Evolutionary conservation across 2,113 vertebrate genomes (phyloP).

Genomic region (Orthonyx spaldingii): DNA sequence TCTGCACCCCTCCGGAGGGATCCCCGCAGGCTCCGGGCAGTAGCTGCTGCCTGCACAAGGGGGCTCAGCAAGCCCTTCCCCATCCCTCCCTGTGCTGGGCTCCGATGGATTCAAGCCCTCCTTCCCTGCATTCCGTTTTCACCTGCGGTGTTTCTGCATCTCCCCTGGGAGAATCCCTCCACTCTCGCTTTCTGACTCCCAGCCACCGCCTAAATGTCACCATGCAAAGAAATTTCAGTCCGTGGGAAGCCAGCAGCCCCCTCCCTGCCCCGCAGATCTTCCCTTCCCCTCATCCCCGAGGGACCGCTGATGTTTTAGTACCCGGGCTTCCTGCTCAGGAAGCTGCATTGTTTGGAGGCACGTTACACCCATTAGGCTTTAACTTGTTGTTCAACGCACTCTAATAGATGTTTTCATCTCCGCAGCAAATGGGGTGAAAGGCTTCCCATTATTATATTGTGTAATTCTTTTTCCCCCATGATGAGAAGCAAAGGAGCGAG

Average conservation of each 20-base stretch:
- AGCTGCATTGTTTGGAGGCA: neutral
- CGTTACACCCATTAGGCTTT: neutral
- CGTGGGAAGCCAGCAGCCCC: accelerated
- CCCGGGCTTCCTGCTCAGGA: slow-evolving; percentile 5
- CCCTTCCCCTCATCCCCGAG: neutral
- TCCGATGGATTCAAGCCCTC: neutral
- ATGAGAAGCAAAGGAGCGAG: neutral
- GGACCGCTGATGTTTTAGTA: neutral
- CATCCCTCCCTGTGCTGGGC: accelerated
- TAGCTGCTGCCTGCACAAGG: neutral
- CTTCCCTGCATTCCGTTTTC: neutral
- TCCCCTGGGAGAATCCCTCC: neutral
- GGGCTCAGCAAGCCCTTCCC: neutral
- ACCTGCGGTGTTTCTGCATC: accelerated
- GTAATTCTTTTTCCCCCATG: neutral
- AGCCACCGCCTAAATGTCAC: neutral
- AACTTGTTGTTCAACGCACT: neutral
- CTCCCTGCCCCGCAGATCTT: neutral
- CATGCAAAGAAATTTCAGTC: accelerated
- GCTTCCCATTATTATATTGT: neutral
- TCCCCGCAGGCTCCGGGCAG: neutral
- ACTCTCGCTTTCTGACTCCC: accelerated
- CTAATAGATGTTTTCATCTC: neutral
- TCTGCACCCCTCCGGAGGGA: neutral
- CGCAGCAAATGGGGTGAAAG: neutral